Conservation (phyloP, 2,113 vertebrate genomes). For the Ranitomeya variabilis region DNA sequence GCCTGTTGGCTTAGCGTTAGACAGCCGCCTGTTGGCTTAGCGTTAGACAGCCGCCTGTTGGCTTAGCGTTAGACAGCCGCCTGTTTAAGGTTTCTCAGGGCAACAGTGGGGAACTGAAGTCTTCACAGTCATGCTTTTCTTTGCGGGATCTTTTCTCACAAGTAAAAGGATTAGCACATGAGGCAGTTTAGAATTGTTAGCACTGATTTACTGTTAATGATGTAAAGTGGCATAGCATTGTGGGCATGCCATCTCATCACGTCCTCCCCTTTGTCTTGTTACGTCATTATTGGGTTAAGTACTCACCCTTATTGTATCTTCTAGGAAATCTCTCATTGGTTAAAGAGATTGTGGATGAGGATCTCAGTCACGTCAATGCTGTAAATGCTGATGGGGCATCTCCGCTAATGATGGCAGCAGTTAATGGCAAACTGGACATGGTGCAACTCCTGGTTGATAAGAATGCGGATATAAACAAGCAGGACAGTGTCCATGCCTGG, state of each 20-base stretch:
- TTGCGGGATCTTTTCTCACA: too few relatives aligned
- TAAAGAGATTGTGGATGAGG: slow-evolving; percentile 91
- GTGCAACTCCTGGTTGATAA: slow-evolving; percentile 93
- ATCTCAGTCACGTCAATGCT: slow-evolving; percentile 86
- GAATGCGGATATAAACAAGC: slow-evolving; percentile 86
- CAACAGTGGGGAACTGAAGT: too few relatives aligned
- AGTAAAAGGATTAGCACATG: too few relatives aligned
- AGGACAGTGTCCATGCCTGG: slow-evolving; percentile 92
- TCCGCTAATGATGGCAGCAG: slow-evolving; percentile 93
- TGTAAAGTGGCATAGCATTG: too few relatives aligned
- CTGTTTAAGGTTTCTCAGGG: too few relatives aligned
- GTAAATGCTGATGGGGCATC: slow-evolving; percentile 90
- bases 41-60: too few relatives aligned
- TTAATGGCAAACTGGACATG: slow-evolving; percentile 88
- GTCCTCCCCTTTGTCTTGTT: neutral
- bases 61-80: too few relatives aligned
- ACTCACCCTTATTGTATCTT: neutral
- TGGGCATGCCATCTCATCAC: neutral
- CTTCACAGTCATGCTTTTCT: too few relatives aligned
- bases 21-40: too few relatives aligned
- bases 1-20: too few relatives aligned
- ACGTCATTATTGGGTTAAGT: neutral
- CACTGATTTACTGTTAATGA: too few relatives aligned
- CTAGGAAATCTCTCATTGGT: slow-evolving; percentile 90
- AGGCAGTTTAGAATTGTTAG: too few relatives aligned